These are phyloP conservation scores for Pandemis heparana DNA, from an alignment of 2,888 invertebrate species.

Conservation along the genomic window DNA sequence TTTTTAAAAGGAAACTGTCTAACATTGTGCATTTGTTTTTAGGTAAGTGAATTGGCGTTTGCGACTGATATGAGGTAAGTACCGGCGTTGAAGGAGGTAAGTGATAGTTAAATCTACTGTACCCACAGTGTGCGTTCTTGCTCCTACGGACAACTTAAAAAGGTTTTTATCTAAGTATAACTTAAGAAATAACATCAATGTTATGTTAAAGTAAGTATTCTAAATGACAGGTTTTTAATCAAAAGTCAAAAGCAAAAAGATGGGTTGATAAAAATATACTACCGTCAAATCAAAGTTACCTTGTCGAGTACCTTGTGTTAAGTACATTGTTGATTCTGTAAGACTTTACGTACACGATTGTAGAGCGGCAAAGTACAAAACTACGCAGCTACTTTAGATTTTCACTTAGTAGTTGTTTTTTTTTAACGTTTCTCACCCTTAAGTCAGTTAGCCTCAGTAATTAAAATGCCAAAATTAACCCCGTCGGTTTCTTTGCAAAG, in stretches of 20 bases:
- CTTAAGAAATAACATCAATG: no score
- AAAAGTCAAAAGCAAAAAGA: no score
- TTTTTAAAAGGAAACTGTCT: neutral
- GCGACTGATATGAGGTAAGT: conserved; percentile 23
- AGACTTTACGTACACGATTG: neutral
- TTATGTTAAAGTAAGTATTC: no score
- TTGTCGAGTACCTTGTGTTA: no score
- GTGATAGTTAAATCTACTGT: neutral
- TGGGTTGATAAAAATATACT: no score
- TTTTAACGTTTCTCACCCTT: neutral
- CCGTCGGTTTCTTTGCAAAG: neutral
- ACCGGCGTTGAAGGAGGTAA: conserved; percentile 14
- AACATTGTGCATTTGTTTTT: conserved; percentile 16
- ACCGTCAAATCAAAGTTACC: no score
- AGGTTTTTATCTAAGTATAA: no score
- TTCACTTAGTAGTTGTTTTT: no score
- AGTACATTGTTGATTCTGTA: neutral
- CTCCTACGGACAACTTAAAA: no score
- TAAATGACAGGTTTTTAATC: no score
- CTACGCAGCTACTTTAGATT: neutral
- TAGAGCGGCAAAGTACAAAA: neutral
- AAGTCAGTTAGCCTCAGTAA: conserved; percentile 13
- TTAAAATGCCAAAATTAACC: neutral
- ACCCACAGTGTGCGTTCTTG: neutral
- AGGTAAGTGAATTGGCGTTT: conserved; percentile 30